A percentile compares a stretch with the other conserved stretches of the same genome.
Conservation (phyloP, 2,113 vertebrate genomes). For the Austrofundulus limnaeus region DNA sequence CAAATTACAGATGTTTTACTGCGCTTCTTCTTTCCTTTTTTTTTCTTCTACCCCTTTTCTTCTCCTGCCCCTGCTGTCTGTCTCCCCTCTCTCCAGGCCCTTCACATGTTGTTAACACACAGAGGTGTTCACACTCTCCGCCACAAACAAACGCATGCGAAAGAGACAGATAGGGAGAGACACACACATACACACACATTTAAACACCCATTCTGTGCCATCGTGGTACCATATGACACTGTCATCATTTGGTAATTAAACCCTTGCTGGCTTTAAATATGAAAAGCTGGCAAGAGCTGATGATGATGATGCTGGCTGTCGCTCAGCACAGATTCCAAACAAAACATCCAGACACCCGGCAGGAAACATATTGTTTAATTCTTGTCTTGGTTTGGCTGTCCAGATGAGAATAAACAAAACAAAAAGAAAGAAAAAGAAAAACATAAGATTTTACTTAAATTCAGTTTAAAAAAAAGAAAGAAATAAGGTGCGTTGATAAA, state of each 20-base stretch:
- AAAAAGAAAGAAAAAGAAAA: no score
- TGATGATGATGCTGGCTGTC: conserved; percentile 80
- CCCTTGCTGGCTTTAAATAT: conserved; percentile 95
- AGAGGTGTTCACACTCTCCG: conserved; percentile 32
- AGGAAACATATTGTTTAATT: conserved; percentile 70
- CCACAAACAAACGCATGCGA: conserved; percentile 44
- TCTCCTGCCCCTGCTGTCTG: conserved; percentile 69
- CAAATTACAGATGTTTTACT: conserved; percentile 99
- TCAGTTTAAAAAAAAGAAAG: no score
- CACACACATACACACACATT: conserved; percentile 19
- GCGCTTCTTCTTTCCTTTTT: conserved; percentile 83
- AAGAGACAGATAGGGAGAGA: background rate
- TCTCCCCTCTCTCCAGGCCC: conserved; percentile 70
- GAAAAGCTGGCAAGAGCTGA: conserved; percentile 89
- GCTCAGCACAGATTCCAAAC: conserved; percentile 74
- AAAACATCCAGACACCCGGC: conserved; percentile 65
- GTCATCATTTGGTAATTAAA: conserved; percentile 98
- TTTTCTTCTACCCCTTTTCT: conserved; percentile 48
- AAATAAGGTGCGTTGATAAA: conserved; percentile 46
- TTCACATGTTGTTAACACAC: conserved; percentile 67
- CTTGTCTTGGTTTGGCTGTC: conserved; percentile 51
- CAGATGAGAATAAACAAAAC: no score
- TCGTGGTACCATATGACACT: conserved; percentile 94
- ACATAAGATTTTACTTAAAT: no score
- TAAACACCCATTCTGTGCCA: conserved; percentile 80